These are phyloP conservation scores for Botia kubotai DNA, from an alignment of 2,797 vertebrate species.

Conservation along the genomic window DNA sequence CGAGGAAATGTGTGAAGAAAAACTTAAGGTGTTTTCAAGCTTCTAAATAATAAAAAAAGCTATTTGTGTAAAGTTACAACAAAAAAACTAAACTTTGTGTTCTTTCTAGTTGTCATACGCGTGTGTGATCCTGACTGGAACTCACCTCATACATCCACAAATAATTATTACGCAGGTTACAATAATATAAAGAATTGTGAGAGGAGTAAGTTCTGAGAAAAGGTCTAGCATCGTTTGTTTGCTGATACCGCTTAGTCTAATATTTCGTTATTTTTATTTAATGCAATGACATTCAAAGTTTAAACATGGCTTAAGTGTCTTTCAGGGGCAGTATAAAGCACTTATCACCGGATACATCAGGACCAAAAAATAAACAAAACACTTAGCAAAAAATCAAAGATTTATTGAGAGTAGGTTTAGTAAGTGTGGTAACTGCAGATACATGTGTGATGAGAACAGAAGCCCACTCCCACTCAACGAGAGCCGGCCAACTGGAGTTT, in stretches of 20 bases:
- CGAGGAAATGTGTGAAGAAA: not conserved
- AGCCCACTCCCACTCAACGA: conserved; percentile 61
- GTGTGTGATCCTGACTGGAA: not conserved
- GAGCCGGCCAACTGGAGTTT: conserved; percentile 47
- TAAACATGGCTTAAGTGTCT: too few species aligned
- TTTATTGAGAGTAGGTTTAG: conserved; percentile 71
- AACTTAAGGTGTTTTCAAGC: not conserved
- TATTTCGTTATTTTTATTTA: not conserved
- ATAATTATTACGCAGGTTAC: too few species aligned
- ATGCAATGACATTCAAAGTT: conserved; percentile 7
- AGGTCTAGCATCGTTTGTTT: not conserved
- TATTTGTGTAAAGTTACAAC: too few species aligned
- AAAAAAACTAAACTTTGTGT: too few species aligned
- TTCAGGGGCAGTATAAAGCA: not conserved
- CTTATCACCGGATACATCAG: conserved; percentile 14
- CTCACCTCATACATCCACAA: too few species aligned
- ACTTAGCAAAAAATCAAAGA: conserved; percentile 59
- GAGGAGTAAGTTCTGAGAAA: too few species aligned
- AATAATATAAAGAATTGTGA: too few species aligned
- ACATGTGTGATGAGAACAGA: conserved; percentile 68
- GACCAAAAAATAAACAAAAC: conserved; percentile 46
- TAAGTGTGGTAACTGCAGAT: conserved; percentile 60
- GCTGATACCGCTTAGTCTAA: conserved; percentile 6
- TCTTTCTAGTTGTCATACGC: too few species aligned
- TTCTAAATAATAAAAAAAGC: not conserved